phyloP scores from a whole-genome alignment of 2,797 vertebrate genomes.

The Notolepis coatsorum region DNA sequence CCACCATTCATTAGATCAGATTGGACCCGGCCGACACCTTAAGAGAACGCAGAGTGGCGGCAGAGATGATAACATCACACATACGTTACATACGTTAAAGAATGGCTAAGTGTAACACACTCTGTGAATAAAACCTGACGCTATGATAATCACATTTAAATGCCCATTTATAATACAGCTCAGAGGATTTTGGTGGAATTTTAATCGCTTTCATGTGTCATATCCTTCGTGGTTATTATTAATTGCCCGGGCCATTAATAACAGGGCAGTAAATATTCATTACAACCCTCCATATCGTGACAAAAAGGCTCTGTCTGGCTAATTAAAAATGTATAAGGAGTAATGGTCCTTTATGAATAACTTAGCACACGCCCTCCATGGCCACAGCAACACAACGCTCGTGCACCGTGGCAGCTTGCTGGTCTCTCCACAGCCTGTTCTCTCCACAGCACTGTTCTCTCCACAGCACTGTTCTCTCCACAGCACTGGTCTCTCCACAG shows the following conservation, averaged over 20 bases:
- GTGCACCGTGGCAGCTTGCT: slow-evolving; percentile 26
- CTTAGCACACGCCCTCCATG: slow-evolving; percentile 90
- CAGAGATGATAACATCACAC: slow-evolving; percentile 13
- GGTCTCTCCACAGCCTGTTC: slow-evolving; percentile 29
- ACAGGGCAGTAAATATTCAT: slow-evolving; percentile 96
- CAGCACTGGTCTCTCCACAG: too few species aligned
- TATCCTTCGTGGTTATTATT: slow-evolving; percentile 86
- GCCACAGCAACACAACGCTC: slow-evolving; percentile 54
- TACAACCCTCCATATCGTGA: slow-evolving; percentile 92
- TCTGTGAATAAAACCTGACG: slow-evolving; percentile 20
- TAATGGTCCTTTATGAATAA: slow-evolving; percentile 98
- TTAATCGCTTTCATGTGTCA: slow-evolving; percentile 85
- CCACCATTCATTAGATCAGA: slow-evolving; percentile 22
- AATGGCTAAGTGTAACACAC: slow-evolving; percentile 23
- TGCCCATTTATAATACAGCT: slow-evolving; percentile 35
- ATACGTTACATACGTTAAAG: slow-evolving; percentile 21
- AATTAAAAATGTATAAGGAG: slow-evolving; percentile 96
- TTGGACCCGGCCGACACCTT: slow-evolving; percentile 3
- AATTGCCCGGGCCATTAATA: slow-evolving; percentile 90
- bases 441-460: not conserved
- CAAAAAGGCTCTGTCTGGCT: slow-evolving; percentile 92
- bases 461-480: too few species aligned
- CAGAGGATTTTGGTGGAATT: slow-evolving; percentile 79
- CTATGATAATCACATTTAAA: slow-evolving; percentile 46
- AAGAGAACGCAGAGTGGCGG: not conserved